Conservation (phyloP, 2,113 vertebrate genomes). For the Syngnathus floridae region DNA sequence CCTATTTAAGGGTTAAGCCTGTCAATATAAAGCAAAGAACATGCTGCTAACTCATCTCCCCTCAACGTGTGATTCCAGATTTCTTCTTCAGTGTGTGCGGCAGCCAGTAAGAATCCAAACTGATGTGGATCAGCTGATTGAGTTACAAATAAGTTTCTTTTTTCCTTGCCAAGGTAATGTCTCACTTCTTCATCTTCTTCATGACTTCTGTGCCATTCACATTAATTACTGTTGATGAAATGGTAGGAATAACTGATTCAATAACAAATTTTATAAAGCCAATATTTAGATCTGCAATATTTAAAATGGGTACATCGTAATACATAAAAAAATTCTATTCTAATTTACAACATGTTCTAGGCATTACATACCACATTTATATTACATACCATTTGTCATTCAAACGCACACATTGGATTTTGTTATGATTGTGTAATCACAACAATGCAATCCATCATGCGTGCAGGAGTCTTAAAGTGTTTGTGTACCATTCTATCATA, state of each 20-base stretch:
- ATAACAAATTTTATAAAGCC: neutral
- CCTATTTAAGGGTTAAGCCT: conserved; percentile 22
- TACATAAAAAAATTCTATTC: neutral
- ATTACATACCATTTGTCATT: neutral
- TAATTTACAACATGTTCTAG: neutral
- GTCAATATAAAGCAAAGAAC: conserved; percentile 21
- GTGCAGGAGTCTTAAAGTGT: neutral
- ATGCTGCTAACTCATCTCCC: conserved; percentile 8
- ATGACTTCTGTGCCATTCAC: neutral
- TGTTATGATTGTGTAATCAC: neutral
- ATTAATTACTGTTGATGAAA: neutral
- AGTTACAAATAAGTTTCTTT: conserved; percentile 53
- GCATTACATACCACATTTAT: neutral
- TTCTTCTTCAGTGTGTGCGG: conserved; percentile 55
- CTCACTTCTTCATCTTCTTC: conserved; percentile 3
- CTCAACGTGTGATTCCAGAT: conserved; percentile 46
- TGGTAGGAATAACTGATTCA: neutral
- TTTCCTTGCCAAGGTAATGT: conserved; percentile 70
- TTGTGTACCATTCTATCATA: neutral
- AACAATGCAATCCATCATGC: neutral
- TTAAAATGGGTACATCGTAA: neutral
- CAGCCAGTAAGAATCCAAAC: conserved; percentile 56
- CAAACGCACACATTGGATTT: neutral
- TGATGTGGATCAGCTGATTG: conserved; percentile 70
- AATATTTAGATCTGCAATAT: neutral